Conservation (phyloP, 2,797 vertebrate species). For the Natrix natrix region DNA sequence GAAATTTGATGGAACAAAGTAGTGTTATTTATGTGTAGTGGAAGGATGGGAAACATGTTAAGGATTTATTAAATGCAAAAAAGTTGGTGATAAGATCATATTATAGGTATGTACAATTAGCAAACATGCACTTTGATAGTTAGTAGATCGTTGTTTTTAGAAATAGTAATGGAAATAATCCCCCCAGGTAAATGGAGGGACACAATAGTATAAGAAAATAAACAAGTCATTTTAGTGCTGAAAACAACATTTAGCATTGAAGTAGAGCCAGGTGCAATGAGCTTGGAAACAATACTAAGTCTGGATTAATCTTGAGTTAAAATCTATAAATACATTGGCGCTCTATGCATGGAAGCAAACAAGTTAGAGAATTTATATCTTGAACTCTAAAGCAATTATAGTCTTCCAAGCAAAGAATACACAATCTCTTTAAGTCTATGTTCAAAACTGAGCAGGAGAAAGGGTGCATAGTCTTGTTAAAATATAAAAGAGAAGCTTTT, state of each 20-base stretch:
- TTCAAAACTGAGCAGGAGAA: background rate
- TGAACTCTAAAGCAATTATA: background rate
- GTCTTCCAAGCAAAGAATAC: background rate
- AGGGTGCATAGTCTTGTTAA: background rate
- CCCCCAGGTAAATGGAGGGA: background rate
- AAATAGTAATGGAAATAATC: background rate
- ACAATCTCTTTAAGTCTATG: background rate
- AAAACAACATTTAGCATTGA: background rate
- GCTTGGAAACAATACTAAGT: background rate
- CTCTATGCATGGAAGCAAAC: background rate
- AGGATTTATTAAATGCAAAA: background rate
- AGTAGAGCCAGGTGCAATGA: background rate
- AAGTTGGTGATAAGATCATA: background rate
- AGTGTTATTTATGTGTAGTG: background rate
- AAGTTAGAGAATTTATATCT: background rate
- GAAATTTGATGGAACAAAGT: background rate
- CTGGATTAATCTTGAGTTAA: background rate
- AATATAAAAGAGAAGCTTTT: background rate
- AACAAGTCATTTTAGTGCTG: background rate
- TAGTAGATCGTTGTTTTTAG: background rate
- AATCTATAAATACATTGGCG: background rate
- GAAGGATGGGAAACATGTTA: background rate
- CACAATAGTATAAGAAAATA: background rate
- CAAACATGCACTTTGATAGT: background rate
- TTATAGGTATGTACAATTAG: background rate